A percentile compares a stretch with the other conserved stretches of the same genome.
phyloP scores from a whole-genome alignment of 1,140 invertebrate genomes.

The Stegodyphus dumicola region DNA sequence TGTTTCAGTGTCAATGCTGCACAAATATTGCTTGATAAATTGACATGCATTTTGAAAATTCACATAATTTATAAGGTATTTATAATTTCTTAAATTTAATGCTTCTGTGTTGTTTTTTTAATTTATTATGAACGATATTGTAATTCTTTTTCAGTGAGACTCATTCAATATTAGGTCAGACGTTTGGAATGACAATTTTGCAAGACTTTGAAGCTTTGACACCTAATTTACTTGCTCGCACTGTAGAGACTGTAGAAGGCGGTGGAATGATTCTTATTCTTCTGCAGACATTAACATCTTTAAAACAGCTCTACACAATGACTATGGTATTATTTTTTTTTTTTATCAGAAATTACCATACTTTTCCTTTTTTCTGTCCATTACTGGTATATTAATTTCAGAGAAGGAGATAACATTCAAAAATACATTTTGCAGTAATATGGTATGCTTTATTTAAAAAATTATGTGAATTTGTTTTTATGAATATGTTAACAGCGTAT shows the following conservation, averaged over 20 bases:
- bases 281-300: conserved; percentile 84
- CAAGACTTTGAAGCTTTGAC: conserved; percentile 99
- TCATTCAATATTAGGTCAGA: conserved; percentile 97
- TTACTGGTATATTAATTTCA: not conserved
- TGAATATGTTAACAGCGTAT: no score
- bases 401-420: not conserved
- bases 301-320: conserved; percentile 96
- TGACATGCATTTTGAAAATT: not conserved
- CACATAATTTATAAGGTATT: no score
- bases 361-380: no score
- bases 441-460: no score
- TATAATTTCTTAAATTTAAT: no score
- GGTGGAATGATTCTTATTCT: conserved; percentile 92
- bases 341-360: no score
- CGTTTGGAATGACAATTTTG: conserved; percentile 75
- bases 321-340: conserved; percentile 77
- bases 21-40: no score
- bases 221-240: conserved; percentile 97
- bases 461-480: no score
- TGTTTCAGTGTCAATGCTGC: no score
- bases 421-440: no score
- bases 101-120: no score
- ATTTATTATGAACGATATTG: not conserved
- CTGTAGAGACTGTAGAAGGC: conserved; percentile 98
- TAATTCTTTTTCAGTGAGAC: conserved; percentile 76